phyloP scores from a whole-genome alignment of 2,888 invertebrate species.

The Ypsolopha sequella region DNA sequence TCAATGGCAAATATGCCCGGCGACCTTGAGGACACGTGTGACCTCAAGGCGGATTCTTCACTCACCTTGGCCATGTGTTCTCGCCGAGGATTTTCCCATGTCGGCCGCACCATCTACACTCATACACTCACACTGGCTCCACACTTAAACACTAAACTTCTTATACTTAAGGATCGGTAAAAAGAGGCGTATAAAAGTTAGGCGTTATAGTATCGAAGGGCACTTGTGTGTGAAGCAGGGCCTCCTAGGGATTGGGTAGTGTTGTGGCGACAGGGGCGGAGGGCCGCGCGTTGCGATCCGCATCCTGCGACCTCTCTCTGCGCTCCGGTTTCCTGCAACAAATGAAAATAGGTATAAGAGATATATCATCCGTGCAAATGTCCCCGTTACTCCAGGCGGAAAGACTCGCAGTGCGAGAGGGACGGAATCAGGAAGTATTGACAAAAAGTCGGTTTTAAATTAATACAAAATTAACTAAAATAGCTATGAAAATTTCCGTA shows the following conservation, averaged over 20 bases:
- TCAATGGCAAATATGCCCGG: conserved; percentile 14
- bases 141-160: conserved; percentile 54
- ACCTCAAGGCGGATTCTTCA: conserved; percentile 12
- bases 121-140: conserved; percentile 52
- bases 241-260: conserved; percentile 58
- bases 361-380: background rate
- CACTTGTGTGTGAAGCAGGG: conserved; percentile 59
- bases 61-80: conserved; percentile 72
- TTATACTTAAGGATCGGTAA: conserved; percentile 62
- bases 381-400: no score
- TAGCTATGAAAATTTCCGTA: no score
- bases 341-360: conserved; percentile 10
- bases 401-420: no score
- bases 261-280: conserved; percentile 59
- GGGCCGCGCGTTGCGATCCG: conserved; percentile 69
- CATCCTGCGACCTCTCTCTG: conserved; percentile 55
- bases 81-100: conserved; percentile 72
- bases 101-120: conserved; percentile 68
- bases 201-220: conserved; percentile 64
- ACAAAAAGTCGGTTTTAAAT: no score
- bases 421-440: no score
- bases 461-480: no score
- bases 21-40: conserved; percentile 36
- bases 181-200: conserved; percentile 66
- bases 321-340: conserved; percentile 56